Conservation (phyloP, 2,797 vertebrate genomes). For the Natrix natrix region DNA sequence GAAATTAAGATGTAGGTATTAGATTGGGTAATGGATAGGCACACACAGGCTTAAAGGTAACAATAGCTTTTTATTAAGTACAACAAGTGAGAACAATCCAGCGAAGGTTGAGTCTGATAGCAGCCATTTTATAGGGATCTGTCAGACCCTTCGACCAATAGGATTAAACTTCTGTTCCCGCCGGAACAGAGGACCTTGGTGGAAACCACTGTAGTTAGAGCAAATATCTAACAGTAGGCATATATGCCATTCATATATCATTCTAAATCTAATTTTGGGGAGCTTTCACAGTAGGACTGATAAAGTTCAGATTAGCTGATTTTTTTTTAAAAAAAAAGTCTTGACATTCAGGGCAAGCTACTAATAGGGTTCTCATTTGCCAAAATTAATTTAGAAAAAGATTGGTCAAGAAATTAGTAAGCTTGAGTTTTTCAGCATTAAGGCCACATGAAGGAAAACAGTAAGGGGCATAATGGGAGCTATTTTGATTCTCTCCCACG, state of each 20-base stretch:
- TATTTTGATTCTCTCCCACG: neutral
- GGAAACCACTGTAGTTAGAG: no score
- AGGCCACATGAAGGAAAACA: neutral
- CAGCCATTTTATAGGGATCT: no score
- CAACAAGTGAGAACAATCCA: no score
- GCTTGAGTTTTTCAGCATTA: neutral
- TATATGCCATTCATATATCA: neutral
- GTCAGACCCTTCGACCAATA: no score
- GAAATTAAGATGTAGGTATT: neutral
- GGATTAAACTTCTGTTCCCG: no score
- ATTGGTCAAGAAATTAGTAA: neutral
- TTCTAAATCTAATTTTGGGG: neutral
- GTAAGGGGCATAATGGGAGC: neutral
- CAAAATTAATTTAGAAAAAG: neutral
- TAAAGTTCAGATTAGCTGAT: neutral
- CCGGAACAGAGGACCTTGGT: no score
- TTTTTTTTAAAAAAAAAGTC: neutral
- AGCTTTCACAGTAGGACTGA: neutral
- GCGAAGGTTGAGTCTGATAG: no score
- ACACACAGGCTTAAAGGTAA: no score
- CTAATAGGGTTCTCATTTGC: neutral
- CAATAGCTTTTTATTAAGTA: no score
- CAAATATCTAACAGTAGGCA: no score
- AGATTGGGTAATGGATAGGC: no score
- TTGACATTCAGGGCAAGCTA: neutral